phyloP scores from a whole-genome alignment of 2,797 vertebrate species.

The Xenopus petersii region DNA sequence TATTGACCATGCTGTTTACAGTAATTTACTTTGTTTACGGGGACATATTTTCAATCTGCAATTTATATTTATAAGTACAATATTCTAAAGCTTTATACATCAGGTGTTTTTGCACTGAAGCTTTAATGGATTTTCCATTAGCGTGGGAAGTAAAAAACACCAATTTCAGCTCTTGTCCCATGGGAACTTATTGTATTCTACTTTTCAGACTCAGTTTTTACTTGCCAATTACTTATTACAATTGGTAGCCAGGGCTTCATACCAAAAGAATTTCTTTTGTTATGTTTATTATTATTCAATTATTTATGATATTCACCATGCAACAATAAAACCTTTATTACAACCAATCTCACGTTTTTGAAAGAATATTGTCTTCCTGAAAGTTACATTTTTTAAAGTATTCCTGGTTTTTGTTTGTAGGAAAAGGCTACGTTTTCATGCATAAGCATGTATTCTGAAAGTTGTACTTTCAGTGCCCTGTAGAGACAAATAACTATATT shows the following conservation, averaged over 20 bases:
- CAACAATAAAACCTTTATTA: not conserved
- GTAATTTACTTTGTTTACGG: slow-evolving; percentile 1
- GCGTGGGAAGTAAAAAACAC: slow-evolving; percentile 32
- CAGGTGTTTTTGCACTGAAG: slow-evolving; percentile 26
- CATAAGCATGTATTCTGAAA: no score
- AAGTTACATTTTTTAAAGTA: no score
- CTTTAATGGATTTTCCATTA: slow-evolving; percentile 43
- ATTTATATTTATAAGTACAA: slow-evolving; percentile 12
- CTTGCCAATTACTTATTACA: slow-evolving; percentile 18
- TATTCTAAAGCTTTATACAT: slow-evolving; percentile 25
- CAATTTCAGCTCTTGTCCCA: slow-evolving; percentile 33
- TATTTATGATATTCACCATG: not conserved
- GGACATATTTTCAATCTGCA: slow-evolving; percentile 11
- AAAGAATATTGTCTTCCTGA: no score
- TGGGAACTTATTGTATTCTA: slow-evolving; percentile 32
- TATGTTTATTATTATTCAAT: not conserved
- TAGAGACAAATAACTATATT: no score
- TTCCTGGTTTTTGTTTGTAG: no score
- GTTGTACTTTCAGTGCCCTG: no score
- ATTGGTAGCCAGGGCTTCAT: slow-evolving; percentile 9
- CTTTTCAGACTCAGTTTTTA: slow-evolving; percentile 17
- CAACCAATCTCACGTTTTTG: no score
- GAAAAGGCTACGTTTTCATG: no score
- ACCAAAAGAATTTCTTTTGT: slow-evolving; percentile 11
- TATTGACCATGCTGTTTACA: no score